A percentile compares a stretch with the other conserved stretches of the same genome.
These are phyloP conservation scores for Melanitta fusca DNA, from an alignment of 2,797 vertebrate species.

Conservation along the genomic window DNA sequence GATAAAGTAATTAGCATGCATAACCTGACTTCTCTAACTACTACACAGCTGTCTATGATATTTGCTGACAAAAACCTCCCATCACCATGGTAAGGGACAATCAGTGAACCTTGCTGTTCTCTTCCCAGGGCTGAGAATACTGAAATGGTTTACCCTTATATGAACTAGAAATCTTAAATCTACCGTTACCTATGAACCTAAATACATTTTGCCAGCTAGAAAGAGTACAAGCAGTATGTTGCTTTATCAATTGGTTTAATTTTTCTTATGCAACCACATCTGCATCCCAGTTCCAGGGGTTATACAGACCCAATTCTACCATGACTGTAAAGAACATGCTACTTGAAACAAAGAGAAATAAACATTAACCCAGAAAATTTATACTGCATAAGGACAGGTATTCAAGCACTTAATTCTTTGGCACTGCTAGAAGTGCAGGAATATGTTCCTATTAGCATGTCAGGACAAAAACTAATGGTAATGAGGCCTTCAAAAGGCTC, in stretches of 20 bases:
- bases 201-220: background rate
- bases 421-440: background rate
- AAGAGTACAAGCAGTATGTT: background rate
- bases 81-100: background rate
- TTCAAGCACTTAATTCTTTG: slow-evolving; percentile 20
- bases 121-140: background rate
- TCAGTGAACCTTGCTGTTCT: background rate
- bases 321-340: background rate
- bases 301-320: background rate
- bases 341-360: background rate
- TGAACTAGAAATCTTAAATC: background rate
- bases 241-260: background rate
- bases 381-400: background rate
- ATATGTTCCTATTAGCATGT: background rate
- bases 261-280: background rate
- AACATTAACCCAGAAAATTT: background rate
- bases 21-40: background rate
- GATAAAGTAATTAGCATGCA: background rate
- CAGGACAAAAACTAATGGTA: slow-evolving; percentile 10
- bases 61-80: background rate
- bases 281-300: background rate
- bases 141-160: background rate
- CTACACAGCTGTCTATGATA: background rate
- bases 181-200: background rate
- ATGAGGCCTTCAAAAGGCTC: slow-evolving; percentile 38